These are phyloP conservation scores for Aramus guarauna DNA, from an alignment of 2,113 vertebrate genomes.

Conservation along the genomic window DNA sequence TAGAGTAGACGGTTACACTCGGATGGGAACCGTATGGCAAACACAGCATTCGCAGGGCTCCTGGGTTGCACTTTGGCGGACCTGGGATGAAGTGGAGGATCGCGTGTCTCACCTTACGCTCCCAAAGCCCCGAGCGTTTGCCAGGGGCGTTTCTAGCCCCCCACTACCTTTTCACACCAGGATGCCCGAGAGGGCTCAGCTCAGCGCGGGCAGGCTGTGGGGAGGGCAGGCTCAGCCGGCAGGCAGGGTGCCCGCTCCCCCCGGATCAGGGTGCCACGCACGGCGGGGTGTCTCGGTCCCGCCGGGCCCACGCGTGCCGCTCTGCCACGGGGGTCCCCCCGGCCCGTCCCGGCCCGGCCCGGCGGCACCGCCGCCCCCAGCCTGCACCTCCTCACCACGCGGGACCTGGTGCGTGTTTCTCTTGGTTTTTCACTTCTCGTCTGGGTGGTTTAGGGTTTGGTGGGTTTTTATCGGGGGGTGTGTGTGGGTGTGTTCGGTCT, in stretches of 20 bases:
- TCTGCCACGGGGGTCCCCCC: background rate
- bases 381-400: rapidly evolving
- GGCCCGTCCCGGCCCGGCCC: background rate
- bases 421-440: background rate
- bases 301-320: rapidly evolving
- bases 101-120: rapidly evolving
- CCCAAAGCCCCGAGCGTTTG: background rate
- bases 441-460: background rate
- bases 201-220: rapidly evolving
- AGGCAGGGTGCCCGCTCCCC: background rate
- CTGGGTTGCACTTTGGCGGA: background rate
- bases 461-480: background rate
- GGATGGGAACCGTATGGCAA: background rate
- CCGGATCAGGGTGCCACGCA: background rate
- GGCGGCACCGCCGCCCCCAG: background rate
- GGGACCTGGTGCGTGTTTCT: background rate
- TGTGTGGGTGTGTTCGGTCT: background rate
- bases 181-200: background rate
- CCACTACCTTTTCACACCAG: background rate
- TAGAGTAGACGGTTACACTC: background rate
- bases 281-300: background rate
- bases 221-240: background rate
- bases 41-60: background rate
- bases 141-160: background rate
- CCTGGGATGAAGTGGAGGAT: background rate